Evolutionary conservation across 2,797 vertebrate genomes (phyloP), one percentile per base, ranked within the genome.

Genomic region (Gymnocypris eckloni): DNA sequence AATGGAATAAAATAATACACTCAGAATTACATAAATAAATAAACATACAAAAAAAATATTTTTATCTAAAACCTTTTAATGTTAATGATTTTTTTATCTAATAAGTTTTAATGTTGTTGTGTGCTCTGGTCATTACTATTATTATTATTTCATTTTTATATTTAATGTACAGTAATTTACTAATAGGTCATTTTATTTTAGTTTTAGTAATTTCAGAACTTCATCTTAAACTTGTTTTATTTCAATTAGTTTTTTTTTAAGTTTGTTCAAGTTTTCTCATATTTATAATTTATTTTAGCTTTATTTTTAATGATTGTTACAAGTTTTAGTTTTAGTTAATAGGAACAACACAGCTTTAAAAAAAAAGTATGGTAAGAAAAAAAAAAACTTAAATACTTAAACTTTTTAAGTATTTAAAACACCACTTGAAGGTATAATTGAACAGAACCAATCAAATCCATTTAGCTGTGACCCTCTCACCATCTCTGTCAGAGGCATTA

Each of bases 401-500:
- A 28, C 28, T 28, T 28, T 28, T 28, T 28, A 6, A 15, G 52
- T 13, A 70, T 41, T 33, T 9, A 52, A 2, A 52, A 9, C 18
- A 13, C n/a, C 13, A 15, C n/a, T 33, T n/a, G 11, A 20, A 77
- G 5, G 50, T 22, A 22, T 18, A 54, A 41, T 2, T 22, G 33
- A 39, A 78, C 20, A 59, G 3, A 37, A 50, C 10, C 0, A 28
- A 76, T n/a, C 33, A 1, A 82, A 56, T 73, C 39, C 41, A 48
- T 25, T 7, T 61, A 25, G 7, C 4, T 56, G 48, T 41, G 52
- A 56, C 75, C 70, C 76, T 66, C 84, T 96, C 90, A 99, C 98
- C 98, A 11, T 99, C 98, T 95, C 97, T 95, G 93, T 99, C 98
- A 0, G 98, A 99, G 89, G 97, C 98, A 91, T 99, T 98, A 86